Evolutionary conservation across 2,113 vertebrate genomes (phyloP).

Genomic region (Crotalus viridis): DNA sequence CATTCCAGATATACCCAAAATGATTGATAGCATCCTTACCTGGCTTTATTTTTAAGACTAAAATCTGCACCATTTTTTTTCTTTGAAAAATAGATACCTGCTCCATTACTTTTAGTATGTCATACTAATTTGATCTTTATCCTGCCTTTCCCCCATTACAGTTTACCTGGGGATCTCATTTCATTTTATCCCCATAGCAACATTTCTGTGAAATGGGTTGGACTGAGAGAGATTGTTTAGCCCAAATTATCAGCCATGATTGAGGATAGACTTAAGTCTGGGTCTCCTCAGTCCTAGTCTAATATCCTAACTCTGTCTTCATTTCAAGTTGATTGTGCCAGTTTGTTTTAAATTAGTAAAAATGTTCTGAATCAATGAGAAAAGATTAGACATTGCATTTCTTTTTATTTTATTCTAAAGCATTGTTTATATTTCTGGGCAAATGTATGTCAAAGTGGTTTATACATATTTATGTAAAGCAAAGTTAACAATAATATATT

Average conservation of each 20-base stretch:
- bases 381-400: not conserved
- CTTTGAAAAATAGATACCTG: not conserved
- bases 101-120: not conserved
- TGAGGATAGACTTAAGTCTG: not conserved
- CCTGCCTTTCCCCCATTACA: not conserved
- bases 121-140: not conserved
- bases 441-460: not conserved
- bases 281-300: not conserved
- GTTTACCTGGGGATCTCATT: not conserved
- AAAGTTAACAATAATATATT: not conserved
- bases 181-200: not conserved
- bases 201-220: not conserved
- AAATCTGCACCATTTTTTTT: not conserved
- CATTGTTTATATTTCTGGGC: not conserved
- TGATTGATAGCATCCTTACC: not conserved
- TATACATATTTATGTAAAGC: not conserved
- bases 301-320: not conserved
- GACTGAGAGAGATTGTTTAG: not conserved
- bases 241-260: not conserved
- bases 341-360: not conserved
- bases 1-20: not conserved
- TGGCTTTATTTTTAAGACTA: conserved; percentile 34
- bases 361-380: not conserved
- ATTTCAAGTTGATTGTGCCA: not conserved
- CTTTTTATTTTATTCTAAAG: not conserved